Evolutionary conservation across 2,888 invertebrate genomes (phyloP).

Genomic region (Beris chalybata): DNA sequence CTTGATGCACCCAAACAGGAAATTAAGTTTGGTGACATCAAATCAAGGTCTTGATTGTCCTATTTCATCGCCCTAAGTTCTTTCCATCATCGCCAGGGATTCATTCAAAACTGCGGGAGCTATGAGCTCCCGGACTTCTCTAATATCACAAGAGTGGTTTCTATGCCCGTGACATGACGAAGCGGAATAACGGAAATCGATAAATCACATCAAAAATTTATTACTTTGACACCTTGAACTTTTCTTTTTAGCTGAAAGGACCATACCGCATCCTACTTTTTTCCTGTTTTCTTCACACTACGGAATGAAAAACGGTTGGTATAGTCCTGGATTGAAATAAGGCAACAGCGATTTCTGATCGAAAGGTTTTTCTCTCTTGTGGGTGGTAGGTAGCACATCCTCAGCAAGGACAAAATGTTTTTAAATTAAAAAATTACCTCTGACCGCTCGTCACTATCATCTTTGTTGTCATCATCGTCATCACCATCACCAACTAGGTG

Average conservation of each 20-base stretch:
- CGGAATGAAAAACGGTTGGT: slow-evolving; percentile 7
- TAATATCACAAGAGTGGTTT: background rate
- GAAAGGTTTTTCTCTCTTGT: background rate
- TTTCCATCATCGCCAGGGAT: background rate
- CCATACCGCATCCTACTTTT: background rate
- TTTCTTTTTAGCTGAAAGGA: background rate
- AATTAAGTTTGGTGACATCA: slow-evolving; percentile 31
- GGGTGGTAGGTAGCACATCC: background rate
- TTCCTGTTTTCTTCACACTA: background rate
- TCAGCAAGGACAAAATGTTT: slow-evolving; percentile 20
- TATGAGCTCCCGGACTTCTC: background rate
- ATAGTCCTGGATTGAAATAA: background rate
- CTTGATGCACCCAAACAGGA: slow-evolving; percentile 14
- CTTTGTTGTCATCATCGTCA: slow-evolving; percentile 1
- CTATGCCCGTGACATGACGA: slow-evolving; percentile 26
- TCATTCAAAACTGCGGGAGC: background rate
- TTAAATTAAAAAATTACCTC: slow-evolving; percentile 33
- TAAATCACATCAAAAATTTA: slow-evolving; percentile 38
- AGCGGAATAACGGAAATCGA: slow-evolving; percentile 34
- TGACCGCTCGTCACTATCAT: slow-evolving; percentile 14
- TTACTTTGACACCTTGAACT: slow-evolving; percentile 37
- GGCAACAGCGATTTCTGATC: background rate
- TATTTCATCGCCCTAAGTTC: slow-evolving; percentile 2
- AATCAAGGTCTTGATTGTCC: slow-evolving; percentile 27
- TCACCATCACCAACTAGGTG: background rate